These are phyloP conservation scores for Harpalus rufipes DNA, from an alignment of 2,888 invertebrate species.

Conservation along the genomic window DNA sequence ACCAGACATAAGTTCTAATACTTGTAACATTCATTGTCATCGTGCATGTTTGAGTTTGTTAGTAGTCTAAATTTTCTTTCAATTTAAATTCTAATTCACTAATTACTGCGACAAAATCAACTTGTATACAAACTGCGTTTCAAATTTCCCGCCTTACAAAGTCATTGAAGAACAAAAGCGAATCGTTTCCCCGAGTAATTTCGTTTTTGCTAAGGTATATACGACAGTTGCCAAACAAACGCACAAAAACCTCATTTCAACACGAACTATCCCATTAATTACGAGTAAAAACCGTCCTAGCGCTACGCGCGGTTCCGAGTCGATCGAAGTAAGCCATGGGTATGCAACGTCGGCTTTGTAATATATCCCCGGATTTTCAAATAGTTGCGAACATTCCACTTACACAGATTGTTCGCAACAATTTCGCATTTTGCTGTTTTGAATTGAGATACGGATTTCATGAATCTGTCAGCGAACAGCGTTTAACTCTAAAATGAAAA, in stretches of 20 bases:
- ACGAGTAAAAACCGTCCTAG: slow-evolving; percentile 6
- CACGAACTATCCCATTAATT: slow-evolving; percentile 45
- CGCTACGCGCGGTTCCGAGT: not conserved
- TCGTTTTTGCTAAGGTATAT: slow-evolving; percentile 16
- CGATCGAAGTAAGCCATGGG: slow-evolving; percentile 29
- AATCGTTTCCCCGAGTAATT: slow-evolving; percentile 36
- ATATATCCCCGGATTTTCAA: slow-evolving; percentile 43
- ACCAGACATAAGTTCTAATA: no score
- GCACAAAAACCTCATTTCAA: slow-evolving; percentile 46
- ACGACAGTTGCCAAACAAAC: slow-evolving; percentile 19
- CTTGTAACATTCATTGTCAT: no score
- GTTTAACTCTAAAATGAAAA: no score
- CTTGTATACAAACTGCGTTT: slow-evolving; percentile 19
- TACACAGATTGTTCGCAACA: slow-evolving; percentile 33
- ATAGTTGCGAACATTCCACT: slow-evolving; percentile 56
- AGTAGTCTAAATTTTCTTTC: not conserved
- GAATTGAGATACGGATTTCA: no score
- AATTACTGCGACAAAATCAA: slow-evolving; percentile 1
- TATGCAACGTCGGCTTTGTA: slow-evolving; percentile 11
- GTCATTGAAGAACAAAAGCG: slow-evolving; percentile 30
- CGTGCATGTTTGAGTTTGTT: not conserved
- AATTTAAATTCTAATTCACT: slow-evolving; percentile 29
- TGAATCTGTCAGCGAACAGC: no score
- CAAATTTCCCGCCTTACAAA: slow-evolving; percentile 31
- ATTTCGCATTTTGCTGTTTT: not conserved